Conservation (phyloP, 2,113 vertebrate species). For the Salminus brasiliensis region DNA sequence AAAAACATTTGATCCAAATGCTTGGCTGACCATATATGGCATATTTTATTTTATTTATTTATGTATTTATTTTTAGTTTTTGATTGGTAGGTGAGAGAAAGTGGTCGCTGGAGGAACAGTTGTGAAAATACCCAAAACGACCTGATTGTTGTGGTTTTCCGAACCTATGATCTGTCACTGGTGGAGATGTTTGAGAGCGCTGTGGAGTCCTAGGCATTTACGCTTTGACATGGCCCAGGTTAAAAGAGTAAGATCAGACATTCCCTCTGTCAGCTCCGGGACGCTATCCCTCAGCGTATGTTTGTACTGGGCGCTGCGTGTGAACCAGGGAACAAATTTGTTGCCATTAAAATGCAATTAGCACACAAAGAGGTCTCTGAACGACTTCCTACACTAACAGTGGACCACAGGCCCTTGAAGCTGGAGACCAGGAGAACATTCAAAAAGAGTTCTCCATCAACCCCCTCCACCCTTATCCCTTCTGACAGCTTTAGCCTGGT, state of each 20-base stretch:
- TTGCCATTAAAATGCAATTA: slow-evolving; percentile 3
- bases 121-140: too few relatives aligned
- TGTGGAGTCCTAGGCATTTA: not conserved
- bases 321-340: not conserved
- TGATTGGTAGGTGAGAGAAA: too few relatives aligned
- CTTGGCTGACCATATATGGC: too few relatives aligned
- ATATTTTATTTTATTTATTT: too few relatives aligned
- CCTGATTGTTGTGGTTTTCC: too few relatives aligned
- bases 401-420: not conserved
- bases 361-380: not conserved
- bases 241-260: not conserved
- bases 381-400: slow-evolving; percentile 4
- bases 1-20: too few relatives aligned
- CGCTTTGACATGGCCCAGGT: not conserved
- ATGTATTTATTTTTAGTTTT: too few relatives aligned
- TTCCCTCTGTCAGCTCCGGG: not conserved
- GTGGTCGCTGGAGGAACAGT: too few relatives aligned
- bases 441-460: not conserved
- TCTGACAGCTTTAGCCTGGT: not conserved
- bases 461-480: not conserved
- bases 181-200: not conserved
- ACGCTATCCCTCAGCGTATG: not conserved
- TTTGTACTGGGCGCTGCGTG: not conserved
- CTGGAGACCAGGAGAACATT: not conserved
- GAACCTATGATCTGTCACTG: too few relatives aligned